phyloP scores from a whole-genome alignment of 1,140 invertebrate genomes.

The Drosophila ananassae region DNA sequence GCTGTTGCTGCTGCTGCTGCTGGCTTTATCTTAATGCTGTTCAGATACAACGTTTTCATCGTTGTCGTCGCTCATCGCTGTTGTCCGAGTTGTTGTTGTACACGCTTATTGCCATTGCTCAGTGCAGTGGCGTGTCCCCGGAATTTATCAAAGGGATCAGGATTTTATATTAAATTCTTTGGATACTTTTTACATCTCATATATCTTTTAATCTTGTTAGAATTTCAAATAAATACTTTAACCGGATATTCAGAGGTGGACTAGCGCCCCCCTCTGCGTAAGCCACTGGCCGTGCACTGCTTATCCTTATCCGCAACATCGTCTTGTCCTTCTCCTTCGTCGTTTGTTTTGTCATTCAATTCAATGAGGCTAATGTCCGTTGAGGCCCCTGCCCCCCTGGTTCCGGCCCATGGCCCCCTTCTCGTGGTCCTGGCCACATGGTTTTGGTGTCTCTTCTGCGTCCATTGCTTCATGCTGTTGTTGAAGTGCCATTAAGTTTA shows the following conservation, averaged over 20 bases:
- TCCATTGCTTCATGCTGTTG: conserved; percentile 82
- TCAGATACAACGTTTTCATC: conserved; percentile 76
- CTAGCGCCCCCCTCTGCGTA: not conserved
- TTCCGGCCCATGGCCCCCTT: not conserved
- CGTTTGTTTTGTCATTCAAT: conserved; percentile 83
- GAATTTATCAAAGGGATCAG: conserved; percentile 4
- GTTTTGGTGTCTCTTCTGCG: conserved; percentile 63
- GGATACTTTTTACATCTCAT: not conserved
- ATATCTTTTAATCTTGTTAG: not conserved
- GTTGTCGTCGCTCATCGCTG: conserved; percentile 43
- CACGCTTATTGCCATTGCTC: conserved; percentile 38
- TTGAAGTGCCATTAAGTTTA: conserved; percentile 84
- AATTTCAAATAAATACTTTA: not conserved
- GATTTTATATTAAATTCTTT: not conserved
- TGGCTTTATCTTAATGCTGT: conserved; percentile 80
- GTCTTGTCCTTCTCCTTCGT: conserved; percentile 56
- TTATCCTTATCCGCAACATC: conserved; percentile 81
- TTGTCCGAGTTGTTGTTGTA: conserved; percentile 36
- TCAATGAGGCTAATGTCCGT: conserved; percentile 83
- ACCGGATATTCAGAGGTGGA: not conserved
- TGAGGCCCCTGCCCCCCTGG: conserved; percentile 50
- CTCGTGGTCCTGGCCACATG: conserved; percentile 11
- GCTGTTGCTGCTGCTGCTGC: conserved; percentile 74
- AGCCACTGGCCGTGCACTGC: conserved; percentile 43
- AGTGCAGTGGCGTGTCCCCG: not conserved